Conservation (phyloP, 2,888 invertebrate species). For the Ditula angustiorana region DNA sequence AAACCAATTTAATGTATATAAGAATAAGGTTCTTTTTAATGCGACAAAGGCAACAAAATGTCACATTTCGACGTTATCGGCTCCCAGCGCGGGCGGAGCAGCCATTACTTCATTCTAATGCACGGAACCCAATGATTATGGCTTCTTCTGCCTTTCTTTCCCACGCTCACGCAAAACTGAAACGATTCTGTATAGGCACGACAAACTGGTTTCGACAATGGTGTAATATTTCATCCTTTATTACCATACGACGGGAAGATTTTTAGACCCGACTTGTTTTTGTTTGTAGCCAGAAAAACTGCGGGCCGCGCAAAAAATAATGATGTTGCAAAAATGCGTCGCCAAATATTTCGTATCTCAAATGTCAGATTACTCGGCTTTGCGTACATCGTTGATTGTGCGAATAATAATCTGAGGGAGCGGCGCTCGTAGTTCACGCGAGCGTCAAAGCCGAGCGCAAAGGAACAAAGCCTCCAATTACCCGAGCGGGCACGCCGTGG, state of each 20-base stretch:
- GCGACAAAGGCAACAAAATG: slow-evolving; percentile 35
- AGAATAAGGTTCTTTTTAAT: slow-evolving; percentile 34
- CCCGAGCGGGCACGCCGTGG: slow-evolving; percentile 80
- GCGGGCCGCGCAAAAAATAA: slow-evolving; percentile 59
- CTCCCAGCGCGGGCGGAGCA: slow-evolving; percentile 35
- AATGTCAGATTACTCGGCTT: slow-evolving; percentile 74
- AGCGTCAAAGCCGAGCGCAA: slow-evolving; percentile 77
- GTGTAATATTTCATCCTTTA: slow-evolving; percentile 54
- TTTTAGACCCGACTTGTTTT: slow-evolving; percentile 48
- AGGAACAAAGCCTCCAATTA: slow-evolving; percentile 84
- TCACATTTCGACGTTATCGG: slow-evolving; percentile 42
- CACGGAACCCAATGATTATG: slow-evolving; percentile 44
- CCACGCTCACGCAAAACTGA: slow-evolving; percentile 57
- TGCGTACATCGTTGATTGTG: slow-evolving; percentile 75
- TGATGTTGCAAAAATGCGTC: slow-evolving; percentile 59
- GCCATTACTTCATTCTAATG: slow-evolving; percentile 43
- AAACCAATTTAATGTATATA: background rate
- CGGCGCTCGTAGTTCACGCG: slow-evolving; percentile 64
- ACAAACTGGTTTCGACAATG: slow-evolving; percentile 52
- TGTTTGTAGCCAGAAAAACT: slow-evolving; percentile 52
- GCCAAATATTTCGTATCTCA: slow-evolving; percentile 70
- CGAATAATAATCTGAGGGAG: slow-evolving; percentile 74
- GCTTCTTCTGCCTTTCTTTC: slow-evolving; percentile 48
- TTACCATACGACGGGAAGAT: slow-evolving; percentile 43
- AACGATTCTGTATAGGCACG: slow-evolving; percentile 44